Evolutionary conservation across 1,140 invertebrate genomes (phyloP), one percentile per base, ranked within the genome.

Genomic region (Agraylea sexmaculata): DNA sequence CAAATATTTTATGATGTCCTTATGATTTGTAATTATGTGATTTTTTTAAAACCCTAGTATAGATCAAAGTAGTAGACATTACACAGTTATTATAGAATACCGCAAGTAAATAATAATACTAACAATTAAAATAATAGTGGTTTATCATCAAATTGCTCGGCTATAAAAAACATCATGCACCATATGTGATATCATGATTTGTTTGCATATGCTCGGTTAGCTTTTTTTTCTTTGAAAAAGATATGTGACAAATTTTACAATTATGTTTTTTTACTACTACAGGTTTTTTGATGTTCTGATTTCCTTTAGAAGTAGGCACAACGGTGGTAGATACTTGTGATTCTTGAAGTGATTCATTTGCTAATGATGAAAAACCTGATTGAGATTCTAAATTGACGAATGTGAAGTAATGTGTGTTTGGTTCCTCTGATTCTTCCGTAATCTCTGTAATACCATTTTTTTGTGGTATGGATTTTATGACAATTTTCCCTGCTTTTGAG

Each of bases 331-430:
- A 37, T n/a, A 41, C 33, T 20, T 39, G 30, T 8, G 38, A 3
- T 39, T 42, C 42, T 23, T 37, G 42, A 20, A 45, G 10, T 7
- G 35, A 22, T n/a, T 21, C 17, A 21, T 39, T 28, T 12, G n/a
- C 20, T 13, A 43, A 36, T n/a, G n/a, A n/a, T n/a, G n/a, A n/a
- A n/a, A n/a, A n/a, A n/a, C n/a, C n/a, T n/a, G n/a, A n/a, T n/a
- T n/a, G n/a, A 17, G 47, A 43, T 25, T 49, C 47, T 11, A 49
- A 23, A 34, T 49, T 49, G 8, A 45, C 27, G 33, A 42, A 42
- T 23, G 47, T 49, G 19, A 42, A 46, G 16, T 38, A 45, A 40
- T 37, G 34, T n/a, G 25, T 12, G 31, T 38, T 38, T 23, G 37
- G 3, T 20, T 21, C 23, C 30, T 37, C 7, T 8, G 10, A 18